phyloP scores from a whole-genome alignment of 1,140 invertebrate genomes.

The Phenacoccus solenopsis region DNA sequence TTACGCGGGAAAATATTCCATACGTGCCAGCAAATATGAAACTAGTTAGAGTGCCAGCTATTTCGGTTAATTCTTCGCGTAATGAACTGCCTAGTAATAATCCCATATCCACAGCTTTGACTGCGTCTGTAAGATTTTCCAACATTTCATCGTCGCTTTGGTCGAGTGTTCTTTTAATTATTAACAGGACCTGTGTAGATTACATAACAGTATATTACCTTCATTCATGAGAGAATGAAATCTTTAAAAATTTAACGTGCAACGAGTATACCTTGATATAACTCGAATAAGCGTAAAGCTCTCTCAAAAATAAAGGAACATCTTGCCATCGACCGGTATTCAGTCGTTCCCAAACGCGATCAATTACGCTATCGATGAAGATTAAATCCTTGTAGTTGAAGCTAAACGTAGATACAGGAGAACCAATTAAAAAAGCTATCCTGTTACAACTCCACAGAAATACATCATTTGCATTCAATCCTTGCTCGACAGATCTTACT shows the following conservation, averaged over 20 bases:
- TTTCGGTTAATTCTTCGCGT: constrained; percentile 22
- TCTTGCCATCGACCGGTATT: constrained; percentile 77
- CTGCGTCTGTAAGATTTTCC: constrained; percentile 37
- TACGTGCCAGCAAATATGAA: neutral
- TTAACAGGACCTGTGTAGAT: constrained; percentile 9
- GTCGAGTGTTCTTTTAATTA: too few relatives aligned
- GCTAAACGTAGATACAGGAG: neutral
- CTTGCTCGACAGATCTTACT: too few relatives aligned
- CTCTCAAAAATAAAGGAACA: constrained; percentile 45
- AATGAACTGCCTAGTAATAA: constrained; percentile 51
- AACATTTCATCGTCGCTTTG: constrained; percentile 18
- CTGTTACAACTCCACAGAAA: too few relatives aligned
- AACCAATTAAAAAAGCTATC: too few relatives aligned
- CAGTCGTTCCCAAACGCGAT: constrained; percentile 62
- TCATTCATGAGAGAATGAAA: neutral
- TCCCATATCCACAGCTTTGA: constrained; percentile 65
- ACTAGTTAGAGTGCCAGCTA: too few relatives aligned
- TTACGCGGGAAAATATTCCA: neutral
- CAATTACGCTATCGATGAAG: constrained; percentile 42
- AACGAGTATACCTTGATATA: constrained; percentile 41
- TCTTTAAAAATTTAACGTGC: neutral
- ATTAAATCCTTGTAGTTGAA: neutral
- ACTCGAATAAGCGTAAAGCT: constrained; percentile 47
- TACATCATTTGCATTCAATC: too few relatives aligned
- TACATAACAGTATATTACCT: neutral